phyloP scores from a whole-genome alignment of 1,140 invertebrate species.

The Nebria ingens region DNA sequence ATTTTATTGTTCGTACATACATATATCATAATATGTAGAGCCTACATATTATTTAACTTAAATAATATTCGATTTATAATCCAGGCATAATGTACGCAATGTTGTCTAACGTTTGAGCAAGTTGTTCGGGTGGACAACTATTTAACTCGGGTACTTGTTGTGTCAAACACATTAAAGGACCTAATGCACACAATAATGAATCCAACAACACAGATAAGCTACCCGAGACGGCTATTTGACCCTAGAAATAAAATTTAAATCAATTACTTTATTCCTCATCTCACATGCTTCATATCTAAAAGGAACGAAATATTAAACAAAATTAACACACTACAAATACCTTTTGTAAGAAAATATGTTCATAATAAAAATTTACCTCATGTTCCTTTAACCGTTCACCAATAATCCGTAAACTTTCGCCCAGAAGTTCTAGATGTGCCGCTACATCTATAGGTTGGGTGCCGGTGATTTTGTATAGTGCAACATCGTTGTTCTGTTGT shows the following conservation, averaged over 20 bases:
- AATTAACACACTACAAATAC: too few relatives aligned
- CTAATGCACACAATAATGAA: conserved; percentile 85
- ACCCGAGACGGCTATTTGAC: conserved; percentile 88
- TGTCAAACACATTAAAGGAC: conserved; percentile 79
- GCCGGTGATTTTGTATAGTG: conserved; percentile 55
- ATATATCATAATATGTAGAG: too few relatives aligned
- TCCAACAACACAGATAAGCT: conserved; percentile 90
- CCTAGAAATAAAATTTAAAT: conserved; percentile 48
- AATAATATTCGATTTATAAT: too few relatives aligned
- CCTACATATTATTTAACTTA: too few relatives aligned
- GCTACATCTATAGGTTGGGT: conserved; percentile 84
- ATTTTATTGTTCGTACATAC: too few relatives aligned
- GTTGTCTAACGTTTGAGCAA: conserved; percentile 79
- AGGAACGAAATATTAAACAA: too few relatives aligned
- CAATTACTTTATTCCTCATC: too few relatives aligned
- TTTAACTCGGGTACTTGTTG: conserved; percentile 69
- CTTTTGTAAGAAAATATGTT: too few relatives aligned
- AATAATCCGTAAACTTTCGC: conserved; percentile 87
- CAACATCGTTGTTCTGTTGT: conserved; percentile 26
- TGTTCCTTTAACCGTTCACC: conserved; percentile 86
- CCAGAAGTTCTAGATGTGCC: conserved; percentile 83
- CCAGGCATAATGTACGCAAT: conserved; percentile 97
- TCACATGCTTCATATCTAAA: too few relatives aligned
- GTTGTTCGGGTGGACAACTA: conserved; percentile 55
- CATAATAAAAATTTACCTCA: conserved; percentile 64